Base-by-base conservation (phyloP, 2,797 vertebrate genomes). In the Bradypodion pumilum region DNA sequence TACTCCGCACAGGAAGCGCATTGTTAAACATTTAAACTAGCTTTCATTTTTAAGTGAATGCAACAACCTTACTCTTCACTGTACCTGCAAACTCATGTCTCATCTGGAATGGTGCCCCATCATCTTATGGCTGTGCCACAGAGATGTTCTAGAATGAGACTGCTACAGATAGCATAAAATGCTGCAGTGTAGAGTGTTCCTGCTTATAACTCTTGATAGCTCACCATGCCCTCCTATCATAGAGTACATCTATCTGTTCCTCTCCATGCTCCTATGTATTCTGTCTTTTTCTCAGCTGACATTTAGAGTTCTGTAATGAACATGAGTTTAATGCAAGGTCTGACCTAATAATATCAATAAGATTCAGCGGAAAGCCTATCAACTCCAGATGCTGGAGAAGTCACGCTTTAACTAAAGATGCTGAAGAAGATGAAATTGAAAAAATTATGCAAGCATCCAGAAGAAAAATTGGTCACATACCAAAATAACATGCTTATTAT, bases 1-100 rank as follows among this genome's bases (percentile, higher is more conserved):
- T 25, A 44, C 60, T 35, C 59, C 40, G 32, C 62, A 68, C 82
- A 63, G 13, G 37, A 21, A 78, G 75, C 32, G 40, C 29, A 40
- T 27, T 74, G 77, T 44, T 73, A 69, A 87, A 86, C 8, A 15
- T 0, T 0, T 0, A 5, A 15, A 40, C 37, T 12, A 6, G 40
- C 56, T 76, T 70, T 29, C 42, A 81, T 75, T 69, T 81, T 77
- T 37, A 65, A 73, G 68, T 25, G 40, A 72, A 85, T 32, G 25
- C 2, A 16, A 16, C 16, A 37, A 63, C 10, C 21, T 76, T 52
- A 40, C 35, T 25, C 69, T 25, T 27, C 44, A 9, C 32, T 35
- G 5, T 4, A 4, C 19, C 42, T n/a, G 32, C 52, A 77, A 1
- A 25, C 32, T 27, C 15, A n/a, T 62, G 49, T 0, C 0, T 40